These are phyloP conservation scores for Drosophila neocordata DNA, from an alignment of 1,140 invertebrate species.

Conservation along the genomic window DNA sequence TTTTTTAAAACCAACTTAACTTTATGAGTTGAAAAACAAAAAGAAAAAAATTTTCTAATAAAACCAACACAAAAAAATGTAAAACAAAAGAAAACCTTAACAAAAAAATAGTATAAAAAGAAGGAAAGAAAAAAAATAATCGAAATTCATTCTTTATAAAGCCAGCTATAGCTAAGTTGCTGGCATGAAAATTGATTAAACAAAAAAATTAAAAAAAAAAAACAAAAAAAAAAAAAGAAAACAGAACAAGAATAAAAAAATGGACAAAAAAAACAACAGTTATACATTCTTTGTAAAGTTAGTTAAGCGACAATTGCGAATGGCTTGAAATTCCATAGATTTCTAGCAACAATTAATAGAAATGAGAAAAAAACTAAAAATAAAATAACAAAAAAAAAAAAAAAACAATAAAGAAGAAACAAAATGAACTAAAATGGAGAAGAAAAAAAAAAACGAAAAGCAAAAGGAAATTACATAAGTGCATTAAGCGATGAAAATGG, in stretches of 20 bases:
- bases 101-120: constrained; percentile 13
- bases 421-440: constrained; percentile 18
- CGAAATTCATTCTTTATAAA: neutral
- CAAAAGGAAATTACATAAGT: constrained; percentile 63
- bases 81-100: constrained; percentile 31
- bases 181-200: constrained; percentile 8
- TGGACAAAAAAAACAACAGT: constrained; percentile 32
- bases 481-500: constrained; percentile 64
- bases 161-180: constrained; percentile 1
- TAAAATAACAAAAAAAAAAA: no score
- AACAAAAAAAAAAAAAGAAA: constrained; percentile 14
- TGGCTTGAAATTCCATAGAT: constrained; percentile 32
- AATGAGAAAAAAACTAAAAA: neutral
- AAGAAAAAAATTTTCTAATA: constrained; percentile 61
- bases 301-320: constrained; percentile 46
- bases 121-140: constrained; percentile 10
- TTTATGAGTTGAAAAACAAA: constrained; percentile 62
- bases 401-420: neutral
- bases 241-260: constrained; percentile 6
- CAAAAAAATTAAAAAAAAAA: constrained; percentile 7
- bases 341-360: constrained; percentile 3
- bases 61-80: constrained; percentile 45
- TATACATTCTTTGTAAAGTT: constrained; percentile 55
- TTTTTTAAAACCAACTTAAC: constrained; percentile 72
- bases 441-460: neutral